phyloP scores from a whole-genome alignment of 2,797 vertebrate species.

The Podarcis lilfordi region DNA sequence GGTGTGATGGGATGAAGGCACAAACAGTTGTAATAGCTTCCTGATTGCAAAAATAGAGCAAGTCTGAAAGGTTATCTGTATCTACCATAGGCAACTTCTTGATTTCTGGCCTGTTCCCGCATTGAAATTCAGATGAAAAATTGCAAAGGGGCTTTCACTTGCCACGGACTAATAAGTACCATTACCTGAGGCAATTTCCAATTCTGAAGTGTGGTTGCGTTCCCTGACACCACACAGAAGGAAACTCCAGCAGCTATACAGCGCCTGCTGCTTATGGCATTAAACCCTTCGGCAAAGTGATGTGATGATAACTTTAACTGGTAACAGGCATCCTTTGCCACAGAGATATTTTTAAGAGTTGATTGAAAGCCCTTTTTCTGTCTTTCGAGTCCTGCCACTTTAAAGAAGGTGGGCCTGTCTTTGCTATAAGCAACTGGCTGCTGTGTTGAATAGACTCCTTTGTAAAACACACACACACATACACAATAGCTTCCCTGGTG shows the following conservation, averaged over 20 bases:
- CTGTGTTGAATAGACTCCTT: fast-evolving
- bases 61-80: background rate
- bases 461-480: background rate
- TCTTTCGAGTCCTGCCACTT: background rate
- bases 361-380: background rate
- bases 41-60: background rate
- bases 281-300: background rate
- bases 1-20: background rate
- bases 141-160: background rate
- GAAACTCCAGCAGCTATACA: background rate
- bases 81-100: background rate
- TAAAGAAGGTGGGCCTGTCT: constrained; percentile 10
- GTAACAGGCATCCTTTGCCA: background rate
- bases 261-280: background rate
- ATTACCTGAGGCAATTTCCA: background rate
- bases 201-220: background rate
- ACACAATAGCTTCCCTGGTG: fast-evolving
- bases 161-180: background rate
- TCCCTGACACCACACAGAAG: background rate
- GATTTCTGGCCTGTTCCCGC: background rate
- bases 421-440: background rate
- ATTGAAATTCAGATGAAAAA: background rate
- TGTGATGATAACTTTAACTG: background rate
- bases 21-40: constrained; percentile 14
- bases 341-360: background rate